These are phyloP conservation scores for Exephanes ischioxanthus DNA, from an alignment of 2,888 invertebrate species.

Conservation along the genomic window DNA sequence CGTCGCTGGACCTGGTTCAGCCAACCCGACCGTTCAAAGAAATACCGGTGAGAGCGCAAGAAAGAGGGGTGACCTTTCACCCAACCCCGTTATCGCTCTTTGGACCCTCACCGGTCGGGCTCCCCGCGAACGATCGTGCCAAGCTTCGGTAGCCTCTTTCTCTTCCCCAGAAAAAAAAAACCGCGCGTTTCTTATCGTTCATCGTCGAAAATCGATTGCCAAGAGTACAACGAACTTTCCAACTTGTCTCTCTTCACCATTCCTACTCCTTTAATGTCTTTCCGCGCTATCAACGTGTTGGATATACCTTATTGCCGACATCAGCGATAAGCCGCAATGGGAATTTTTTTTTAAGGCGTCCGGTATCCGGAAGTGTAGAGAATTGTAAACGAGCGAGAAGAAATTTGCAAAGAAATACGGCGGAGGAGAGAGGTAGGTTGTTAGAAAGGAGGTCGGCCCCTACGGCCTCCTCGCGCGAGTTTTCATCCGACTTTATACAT, in stretches of 20 bases:
- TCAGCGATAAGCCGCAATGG: not conserved
- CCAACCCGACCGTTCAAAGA: constrained; percentile 22
- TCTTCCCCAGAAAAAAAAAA: not conserved
- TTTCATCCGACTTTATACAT: constrained; percentile 62
- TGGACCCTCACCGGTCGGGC: constrained; percentile 2
- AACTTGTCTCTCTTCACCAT: not conserved
- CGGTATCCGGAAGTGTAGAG: constrained; percentile 1
- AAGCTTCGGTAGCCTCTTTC: constrained; percentile 4
- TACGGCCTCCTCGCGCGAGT: not conserved
- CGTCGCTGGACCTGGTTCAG: constrained; percentile 54
- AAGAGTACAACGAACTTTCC: constrained; percentile 3
- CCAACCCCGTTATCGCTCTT: constrained; percentile 9
- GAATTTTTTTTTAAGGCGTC: not conserved
- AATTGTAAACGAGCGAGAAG: not conserved
- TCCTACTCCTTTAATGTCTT: not conserved
- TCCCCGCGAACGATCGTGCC: constrained; percentile 1
- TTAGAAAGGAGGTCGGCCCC: constrained; percentile 9
- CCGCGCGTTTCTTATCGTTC: constrained; percentile 17
- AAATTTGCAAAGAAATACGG: not conserved
- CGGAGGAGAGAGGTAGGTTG: not conserved
- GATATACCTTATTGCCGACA: not conserved
- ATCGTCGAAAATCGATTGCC: constrained; percentile 24
- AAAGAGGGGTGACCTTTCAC: constrained; percentile 8
- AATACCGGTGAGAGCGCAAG: constrained; percentile 8
- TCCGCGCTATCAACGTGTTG: not conserved